Percentiles rank a stretch among this genome's conserved stretches.
phyloP scores from a whole-genome alignment of 2,797 vertebrate species.

The Hippocampus kuda region DNA sequence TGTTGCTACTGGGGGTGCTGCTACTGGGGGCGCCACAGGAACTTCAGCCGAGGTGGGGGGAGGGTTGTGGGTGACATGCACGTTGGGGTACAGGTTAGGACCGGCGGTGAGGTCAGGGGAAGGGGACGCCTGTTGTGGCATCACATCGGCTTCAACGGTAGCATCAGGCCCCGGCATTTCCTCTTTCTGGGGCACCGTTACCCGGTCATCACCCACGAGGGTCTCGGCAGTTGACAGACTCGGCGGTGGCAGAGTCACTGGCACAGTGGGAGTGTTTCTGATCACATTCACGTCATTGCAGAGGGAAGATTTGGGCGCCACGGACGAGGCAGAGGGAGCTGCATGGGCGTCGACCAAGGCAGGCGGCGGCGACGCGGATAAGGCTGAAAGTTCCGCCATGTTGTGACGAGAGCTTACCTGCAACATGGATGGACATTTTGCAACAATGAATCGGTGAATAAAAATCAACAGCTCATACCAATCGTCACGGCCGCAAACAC shows the following conservation, averaged over 20 bases:
- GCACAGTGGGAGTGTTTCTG: conserved; percentile 20
- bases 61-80: conserved; percentile 50
- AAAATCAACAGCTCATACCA: not conserved
- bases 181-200: conserved; percentile 16
- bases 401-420: conserved; percentile 16
- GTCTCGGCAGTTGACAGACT: conserved; percentile 17
- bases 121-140: conserved; percentile 16
- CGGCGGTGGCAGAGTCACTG: not conserved
- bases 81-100: conserved; percentile 59
- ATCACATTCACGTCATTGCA: conserved; percentile 53
- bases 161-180: conserved; percentile 14
- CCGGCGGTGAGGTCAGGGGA: conserved; percentile 47
- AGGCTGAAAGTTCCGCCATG: conserved; percentile 68
- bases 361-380: conserved; percentile 59
- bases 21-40: not conserved
- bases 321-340: conserved; percentile 43
- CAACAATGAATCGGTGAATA: not conserved
- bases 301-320: conserved; percentile 58
- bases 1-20: conserved; percentile 4
- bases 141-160: not conserved
- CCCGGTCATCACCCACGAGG: not conserved
- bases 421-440: not conserved
- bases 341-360: conserved; percentile 51
- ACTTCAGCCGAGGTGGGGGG: conserved; percentile 30
- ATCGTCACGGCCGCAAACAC: not conserved